These are phyloP conservation scores for Uria aalge DNA, from an alignment of 2,113 vertebrate genomes.

Conservation along the genomic window DNA sequence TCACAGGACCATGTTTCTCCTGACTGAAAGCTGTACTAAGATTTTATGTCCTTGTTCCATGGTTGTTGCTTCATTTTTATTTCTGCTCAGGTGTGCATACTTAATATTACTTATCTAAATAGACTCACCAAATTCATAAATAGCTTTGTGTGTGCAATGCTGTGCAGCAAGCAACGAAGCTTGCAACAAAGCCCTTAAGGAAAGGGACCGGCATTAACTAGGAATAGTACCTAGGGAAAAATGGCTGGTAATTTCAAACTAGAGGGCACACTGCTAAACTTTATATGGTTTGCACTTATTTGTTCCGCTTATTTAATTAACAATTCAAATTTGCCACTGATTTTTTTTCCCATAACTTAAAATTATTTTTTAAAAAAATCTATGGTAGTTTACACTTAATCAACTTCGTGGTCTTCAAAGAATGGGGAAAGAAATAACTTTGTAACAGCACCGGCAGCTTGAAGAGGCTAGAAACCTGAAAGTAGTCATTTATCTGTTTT, in stretches of 20 bases:
- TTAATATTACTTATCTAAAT: background rate
- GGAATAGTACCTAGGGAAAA: background rate
- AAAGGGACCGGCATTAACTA: background rate
- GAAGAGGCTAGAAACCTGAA: background rate
- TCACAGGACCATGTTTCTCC: background rate
- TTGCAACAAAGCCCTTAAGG: background rate
- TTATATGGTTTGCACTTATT: background rate
- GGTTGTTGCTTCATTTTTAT: background rate
- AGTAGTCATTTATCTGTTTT: background rate
- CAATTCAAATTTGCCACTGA: background rate
- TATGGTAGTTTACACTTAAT: background rate
- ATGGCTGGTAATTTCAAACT: background rate
- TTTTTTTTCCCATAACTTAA: background rate
- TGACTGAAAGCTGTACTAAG: background rate
- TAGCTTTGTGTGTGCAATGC: background rate
- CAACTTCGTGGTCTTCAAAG: background rate
- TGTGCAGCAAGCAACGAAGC: background rate
- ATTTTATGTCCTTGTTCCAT: background rate
- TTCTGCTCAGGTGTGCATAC: background rate
- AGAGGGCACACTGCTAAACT: background rate
- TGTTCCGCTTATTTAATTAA: background rate
- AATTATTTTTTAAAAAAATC: accelerated
- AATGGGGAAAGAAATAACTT: background rate
- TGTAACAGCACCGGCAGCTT: background rate
- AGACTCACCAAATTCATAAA: background rate